A percentile compares a stretch with the other conserved stretches of the same genome.
Evolutionary conservation across 2,888 invertebrate genomes (phyloP).

Genomic region (Drosophila sordidapex): DNA sequence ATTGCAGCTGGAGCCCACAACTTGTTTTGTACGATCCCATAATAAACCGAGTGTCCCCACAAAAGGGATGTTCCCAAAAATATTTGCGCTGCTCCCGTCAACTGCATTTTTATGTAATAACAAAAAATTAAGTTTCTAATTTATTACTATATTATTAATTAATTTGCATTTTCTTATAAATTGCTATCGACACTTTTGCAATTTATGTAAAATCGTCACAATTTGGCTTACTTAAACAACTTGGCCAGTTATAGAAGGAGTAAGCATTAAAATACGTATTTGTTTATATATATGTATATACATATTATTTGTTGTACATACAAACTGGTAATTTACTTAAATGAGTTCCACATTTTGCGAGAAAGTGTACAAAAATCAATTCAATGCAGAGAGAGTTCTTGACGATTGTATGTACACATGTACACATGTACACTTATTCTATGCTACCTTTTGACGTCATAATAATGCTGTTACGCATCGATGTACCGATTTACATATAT

Average conservation of each 20-base stretch:
- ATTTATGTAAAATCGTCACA: background rate
- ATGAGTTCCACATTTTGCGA: background rate
- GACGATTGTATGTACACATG: constrained; percentile 1
- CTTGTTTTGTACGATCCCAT: constrained; percentile 84
- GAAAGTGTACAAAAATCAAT: background rate
- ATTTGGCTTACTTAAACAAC: background rate
- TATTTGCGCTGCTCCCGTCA: constrained; percentile 85
- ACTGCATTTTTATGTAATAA: constrained; percentile 60
- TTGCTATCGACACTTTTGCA: background rate
- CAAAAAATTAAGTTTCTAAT: background rate
- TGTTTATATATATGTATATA: background rate
- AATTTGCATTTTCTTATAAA: background rate
- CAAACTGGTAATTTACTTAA: background rate
- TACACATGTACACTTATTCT: constrained; percentile 14
- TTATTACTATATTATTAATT: background rate
- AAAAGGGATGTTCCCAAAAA: constrained; percentile 84
- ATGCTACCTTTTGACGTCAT: constrained; percentile 66
- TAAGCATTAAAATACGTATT: background rate
- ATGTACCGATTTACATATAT: constrained; percentile 23
- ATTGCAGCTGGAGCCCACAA: constrained; percentile 85
- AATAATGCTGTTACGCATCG: constrained; percentile 30
- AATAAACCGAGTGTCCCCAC: constrained; percentile 85
- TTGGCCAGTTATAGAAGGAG: background rate
- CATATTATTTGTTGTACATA: background rate
- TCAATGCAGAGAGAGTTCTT: constrained; percentile 1